These are phyloP conservation scores for Andrena minutula DNA, from an alignment of 2,888 invertebrate genomes.

Conservation along the genomic window DNA sequence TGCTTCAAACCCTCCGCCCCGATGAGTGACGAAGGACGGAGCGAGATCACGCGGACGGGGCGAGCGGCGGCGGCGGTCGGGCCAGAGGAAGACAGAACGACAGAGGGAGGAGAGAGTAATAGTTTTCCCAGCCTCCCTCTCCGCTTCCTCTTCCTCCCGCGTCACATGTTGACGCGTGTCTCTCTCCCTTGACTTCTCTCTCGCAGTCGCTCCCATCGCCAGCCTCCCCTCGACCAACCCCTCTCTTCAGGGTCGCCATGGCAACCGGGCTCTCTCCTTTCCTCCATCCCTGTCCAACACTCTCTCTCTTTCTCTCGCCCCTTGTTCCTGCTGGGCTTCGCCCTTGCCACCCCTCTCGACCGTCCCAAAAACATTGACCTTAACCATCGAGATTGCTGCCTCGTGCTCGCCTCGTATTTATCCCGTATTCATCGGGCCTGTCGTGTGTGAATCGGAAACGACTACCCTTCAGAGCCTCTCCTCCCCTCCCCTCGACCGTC, in stretches of 20 bases:
- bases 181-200: conserved; percentile 28
- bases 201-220: conserved; percentile 46
- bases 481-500: not conserved
- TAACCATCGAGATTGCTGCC: conserved; percentile 64
- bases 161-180: conserved; percentile 47
- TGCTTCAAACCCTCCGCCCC: conserved; percentile 70
- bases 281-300: conserved; percentile 51
- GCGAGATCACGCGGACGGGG: not conserved
- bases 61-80: not conserved
- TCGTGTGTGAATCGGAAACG: conserved; percentile 57
- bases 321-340: conserved; percentile 37
- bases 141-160: conserved; percentile 44
- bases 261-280: conserved; percentile 69
- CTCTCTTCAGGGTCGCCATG: conserved; percentile 74
- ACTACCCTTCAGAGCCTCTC: not conserved
- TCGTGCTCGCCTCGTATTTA: conserved; percentile 50
- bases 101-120: conserved; percentile 65
- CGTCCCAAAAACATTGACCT: conserved; percentile 82
- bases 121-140: conserved; percentile 68
- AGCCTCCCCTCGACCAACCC: conserved; percentile 56
- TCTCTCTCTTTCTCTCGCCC: conserved; percentile 44
- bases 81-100: conserved; percentile 15
- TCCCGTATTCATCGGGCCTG: conserved; percentile 50
- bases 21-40: conserved; percentile 57
- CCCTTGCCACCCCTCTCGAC: conserved; percentile 65